These are phyloP conservation scores for Gobio gobio DNA, from an alignment of 2,113 vertebrate species.

Conservation along the genomic window DNA sequence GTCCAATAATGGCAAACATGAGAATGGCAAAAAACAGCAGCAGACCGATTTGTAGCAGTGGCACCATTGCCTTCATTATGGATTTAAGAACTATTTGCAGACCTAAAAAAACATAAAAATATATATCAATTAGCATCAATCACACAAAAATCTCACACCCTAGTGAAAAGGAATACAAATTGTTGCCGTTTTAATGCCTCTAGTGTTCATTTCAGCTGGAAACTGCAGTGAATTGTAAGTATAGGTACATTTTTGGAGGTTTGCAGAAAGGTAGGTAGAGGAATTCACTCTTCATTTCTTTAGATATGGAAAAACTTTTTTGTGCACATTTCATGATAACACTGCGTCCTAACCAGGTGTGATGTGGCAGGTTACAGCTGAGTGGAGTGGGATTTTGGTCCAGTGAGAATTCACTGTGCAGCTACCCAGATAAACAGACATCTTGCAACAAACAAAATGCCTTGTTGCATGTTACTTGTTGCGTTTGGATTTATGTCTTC, in stretches of 20 bases:
- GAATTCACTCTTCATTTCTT: not conserved
- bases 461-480: not conserved
- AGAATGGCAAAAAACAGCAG: conserved; percentile 98
- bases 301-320: not conserved
- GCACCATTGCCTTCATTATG: conserved; percentile 99
- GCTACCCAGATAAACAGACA: conserved; percentile 8
- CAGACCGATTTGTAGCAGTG: conserved; percentile 95
- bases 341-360: not conserved
- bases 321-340: not conserved
- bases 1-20: conserved; percentile 98
- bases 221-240: too few species aligned
- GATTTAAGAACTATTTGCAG: conserved; percentile 98
- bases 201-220: too few species aligned
- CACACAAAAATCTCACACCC: too few species aligned
- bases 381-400: not conserved
- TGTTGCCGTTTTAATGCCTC: too few species aligned
- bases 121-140: not conserved
- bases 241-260: too few species aligned
- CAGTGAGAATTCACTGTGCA: not conserved
- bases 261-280: too few species aligned
- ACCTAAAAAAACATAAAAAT: conserved; percentile 73
- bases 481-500: not conserved
- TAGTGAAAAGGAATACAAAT: too few species aligned
- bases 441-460: not conserved
- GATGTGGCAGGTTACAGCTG: not conserved